These are phyloP conservation scores for Anser brachyrhynchus DNA, from an alignment of 2,113 vertebrate species.

Conservation along the genomic window DNA sequence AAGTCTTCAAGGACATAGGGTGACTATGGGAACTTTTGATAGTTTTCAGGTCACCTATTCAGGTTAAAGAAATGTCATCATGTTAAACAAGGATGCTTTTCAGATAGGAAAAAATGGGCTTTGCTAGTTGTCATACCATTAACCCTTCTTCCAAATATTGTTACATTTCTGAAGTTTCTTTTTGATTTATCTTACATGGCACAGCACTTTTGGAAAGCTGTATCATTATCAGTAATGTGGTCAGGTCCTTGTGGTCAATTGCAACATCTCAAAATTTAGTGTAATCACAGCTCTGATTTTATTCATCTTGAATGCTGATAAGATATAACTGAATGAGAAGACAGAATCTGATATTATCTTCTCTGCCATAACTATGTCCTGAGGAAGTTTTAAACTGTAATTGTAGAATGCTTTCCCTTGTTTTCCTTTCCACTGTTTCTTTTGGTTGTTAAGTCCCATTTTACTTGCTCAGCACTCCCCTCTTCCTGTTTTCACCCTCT, in stretches of 20 bases:
- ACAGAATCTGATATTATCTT: neutral
- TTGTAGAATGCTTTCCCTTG: neutral
- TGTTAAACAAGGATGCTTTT: neutral
- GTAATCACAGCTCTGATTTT: neutral
- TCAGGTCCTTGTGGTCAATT: neutral
- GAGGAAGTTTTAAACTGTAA: neutral
- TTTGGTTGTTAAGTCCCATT: neutral
- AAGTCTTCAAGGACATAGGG: neutral
- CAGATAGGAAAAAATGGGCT: fast-evolving
- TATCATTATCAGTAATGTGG: neutral
- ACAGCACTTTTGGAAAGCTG: neutral
- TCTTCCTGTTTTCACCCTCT: neutral
- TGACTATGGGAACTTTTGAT: neutral
- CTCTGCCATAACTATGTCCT: neutral
- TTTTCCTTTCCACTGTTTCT: neutral
- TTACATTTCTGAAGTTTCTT: neutral
- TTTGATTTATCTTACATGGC: neutral
- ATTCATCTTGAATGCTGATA: neutral
- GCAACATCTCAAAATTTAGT: neutral
- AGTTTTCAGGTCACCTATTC: neutral
- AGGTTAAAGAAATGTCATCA: neutral
- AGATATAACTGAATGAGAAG: neutral
- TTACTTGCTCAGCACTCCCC: neutral
- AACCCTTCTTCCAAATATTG: neutral
- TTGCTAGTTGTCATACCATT: neutral